Conservation (phyloP, 2,888 invertebrate species). For the Tenthredo livida region DNA sequence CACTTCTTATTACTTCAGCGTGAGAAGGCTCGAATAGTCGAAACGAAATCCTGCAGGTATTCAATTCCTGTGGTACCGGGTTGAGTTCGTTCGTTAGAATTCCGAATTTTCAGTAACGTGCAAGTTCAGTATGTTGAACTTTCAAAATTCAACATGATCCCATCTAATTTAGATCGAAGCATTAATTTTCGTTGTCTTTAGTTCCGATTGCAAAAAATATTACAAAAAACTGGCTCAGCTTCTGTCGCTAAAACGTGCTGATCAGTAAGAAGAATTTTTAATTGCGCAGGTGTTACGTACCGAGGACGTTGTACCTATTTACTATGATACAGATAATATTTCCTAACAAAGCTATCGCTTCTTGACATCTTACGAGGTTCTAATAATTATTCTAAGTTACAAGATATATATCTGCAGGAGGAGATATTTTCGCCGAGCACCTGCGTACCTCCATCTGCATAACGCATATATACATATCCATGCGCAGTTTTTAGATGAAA, state of each 20-base stretch:
- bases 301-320: background rate
- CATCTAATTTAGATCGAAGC: no score
- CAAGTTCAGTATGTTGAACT: background rate
- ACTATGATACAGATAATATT: slow-evolving; percentile 3
- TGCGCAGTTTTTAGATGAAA: background rate
- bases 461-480: background rate
- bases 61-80: no score
- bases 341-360: slow-evolving; percentile 29
- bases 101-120: no score
- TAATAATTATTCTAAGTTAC: slow-evolving; percentile 36
- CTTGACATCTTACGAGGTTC: slow-evolving; percentile 24
- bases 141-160: no score
- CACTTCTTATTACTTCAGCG: background rate
- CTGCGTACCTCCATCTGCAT: slow-evolving; percentile 1
- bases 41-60: background rate
- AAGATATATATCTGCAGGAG: slow-evolving; percentile 4
- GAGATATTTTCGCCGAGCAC: slow-evolving; percentile 14
- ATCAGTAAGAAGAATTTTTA: background rate
- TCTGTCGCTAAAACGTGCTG: background rate
- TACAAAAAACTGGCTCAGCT: background rate
- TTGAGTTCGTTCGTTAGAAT: no score
- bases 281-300: slow-evolving; percentile 36
- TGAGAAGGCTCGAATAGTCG: background rate
- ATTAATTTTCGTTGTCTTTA: no score
- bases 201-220: no score